phyloP scores from a whole-genome alignment of 1,140 invertebrate species.

The Anoplophora glabripennis region DNA sequence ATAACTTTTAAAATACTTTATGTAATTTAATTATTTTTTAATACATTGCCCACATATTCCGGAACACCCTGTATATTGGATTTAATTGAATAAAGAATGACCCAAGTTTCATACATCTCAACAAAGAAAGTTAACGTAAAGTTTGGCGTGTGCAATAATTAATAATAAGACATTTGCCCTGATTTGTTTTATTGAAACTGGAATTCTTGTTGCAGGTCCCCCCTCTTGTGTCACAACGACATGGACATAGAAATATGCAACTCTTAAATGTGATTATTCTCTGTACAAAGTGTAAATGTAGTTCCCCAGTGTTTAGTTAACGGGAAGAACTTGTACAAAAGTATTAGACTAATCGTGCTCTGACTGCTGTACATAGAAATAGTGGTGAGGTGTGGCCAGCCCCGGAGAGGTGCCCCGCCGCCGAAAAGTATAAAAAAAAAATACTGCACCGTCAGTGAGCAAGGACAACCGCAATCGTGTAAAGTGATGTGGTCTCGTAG shows the following conservation, averaged over 20 bases:
- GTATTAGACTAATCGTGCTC: slow-evolving; percentile 48
- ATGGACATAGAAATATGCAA: slow-evolving; percentile 50
- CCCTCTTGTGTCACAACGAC: slow-evolving; percentile 45
- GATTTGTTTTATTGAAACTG: background rate
- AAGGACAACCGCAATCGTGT: slow-evolving; percentile 37
- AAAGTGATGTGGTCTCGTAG: slow-evolving; percentile 48
- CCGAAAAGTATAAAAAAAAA: slow-evolving; percentile 20
- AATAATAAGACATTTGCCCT: too few relatives aligned
- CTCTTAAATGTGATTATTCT: slow-evolving; percentile 52
- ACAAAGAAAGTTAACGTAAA: too few relatives aligned
- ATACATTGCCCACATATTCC: too few relatives aligned
- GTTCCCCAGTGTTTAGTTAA: slow-evolving; percentile 49
- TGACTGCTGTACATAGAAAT: slow-evolving; percentile 45
- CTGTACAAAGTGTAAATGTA: slow-evolving; percentile 53
- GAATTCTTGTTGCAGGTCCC: slow-evolving; percentile 41
- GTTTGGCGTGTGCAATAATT: too few relatives aligned
- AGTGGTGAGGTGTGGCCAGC: slow-evolving; percentile 37
- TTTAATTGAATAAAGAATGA: too few relatives aligned
- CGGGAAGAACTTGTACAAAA: slow-evolving; percentile 49
- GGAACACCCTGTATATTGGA: too few relatives aligned
- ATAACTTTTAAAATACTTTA: too few relatives aligned
- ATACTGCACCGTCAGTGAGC: slow-evolving; percentile 31
- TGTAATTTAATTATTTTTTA: too few relatives aligned
- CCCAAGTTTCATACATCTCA: too few relatives aligned
- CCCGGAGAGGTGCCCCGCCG: slow-evolving; percentile 33